Evolutionary conservation across 2,888 invertebrate genomes (phyloP).

Genomic region (Agrenia bidenticulata): DNA sequence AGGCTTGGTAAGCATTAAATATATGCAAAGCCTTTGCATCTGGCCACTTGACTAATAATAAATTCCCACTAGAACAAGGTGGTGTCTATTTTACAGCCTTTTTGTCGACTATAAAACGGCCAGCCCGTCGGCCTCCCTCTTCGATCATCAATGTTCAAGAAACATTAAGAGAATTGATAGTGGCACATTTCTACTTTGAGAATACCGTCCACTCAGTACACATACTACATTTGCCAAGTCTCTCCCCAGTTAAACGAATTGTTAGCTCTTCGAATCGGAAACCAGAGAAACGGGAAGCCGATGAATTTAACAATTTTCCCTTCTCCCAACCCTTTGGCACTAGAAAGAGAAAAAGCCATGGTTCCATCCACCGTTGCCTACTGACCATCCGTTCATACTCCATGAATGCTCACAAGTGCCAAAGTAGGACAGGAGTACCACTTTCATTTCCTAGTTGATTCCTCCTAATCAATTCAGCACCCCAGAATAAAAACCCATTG

Average conservation of each 20-base stretch:
- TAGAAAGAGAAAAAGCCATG: no score
- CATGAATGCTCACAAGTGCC: no score
- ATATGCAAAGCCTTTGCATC: no score
- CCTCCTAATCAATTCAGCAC: constrained; percentile 53
- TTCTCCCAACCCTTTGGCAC: not conserved
- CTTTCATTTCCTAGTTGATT: constrained; percentile 34
- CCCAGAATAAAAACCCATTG: constrained; percentile 53
- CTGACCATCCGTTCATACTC: no score
- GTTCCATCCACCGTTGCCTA: no score
- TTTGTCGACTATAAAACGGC: no score
- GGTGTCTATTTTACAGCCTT: no score
- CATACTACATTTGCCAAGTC: not conserved
- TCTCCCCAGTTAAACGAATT: not conserved
- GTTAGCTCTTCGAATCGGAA: constrained; percentile 2
- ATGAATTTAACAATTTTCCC: constrained; percentile 4
- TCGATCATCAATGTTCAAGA: not conserved
- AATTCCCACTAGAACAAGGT: no score
- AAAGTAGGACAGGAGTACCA: not conserved
- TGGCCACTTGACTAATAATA: no score
- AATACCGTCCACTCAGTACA: not conserved
- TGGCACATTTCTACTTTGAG: not conserved
- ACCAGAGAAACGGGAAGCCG: constrained; percentile 3
- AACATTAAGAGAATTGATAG: constrained; percentile 1
- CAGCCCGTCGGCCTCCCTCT: no score
- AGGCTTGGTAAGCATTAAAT: no score